Evolutionary conservation across 2,113 vertebrate species (phyloP).

Genomic region (Philantomba maxwellii): DNA sequence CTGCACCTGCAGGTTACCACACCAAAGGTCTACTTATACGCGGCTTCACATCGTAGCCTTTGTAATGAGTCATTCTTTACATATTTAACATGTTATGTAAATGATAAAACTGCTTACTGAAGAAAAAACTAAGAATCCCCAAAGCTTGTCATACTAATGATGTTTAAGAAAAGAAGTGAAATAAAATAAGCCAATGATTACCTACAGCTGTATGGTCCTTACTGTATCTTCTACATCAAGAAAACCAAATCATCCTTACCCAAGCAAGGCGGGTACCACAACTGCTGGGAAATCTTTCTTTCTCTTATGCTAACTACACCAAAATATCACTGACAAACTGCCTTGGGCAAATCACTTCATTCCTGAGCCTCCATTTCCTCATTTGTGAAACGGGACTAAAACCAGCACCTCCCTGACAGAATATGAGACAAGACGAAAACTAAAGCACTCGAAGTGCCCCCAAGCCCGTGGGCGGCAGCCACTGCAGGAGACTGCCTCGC

Average conservation of each 20-base stretch:
- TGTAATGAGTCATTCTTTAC: not conserved
- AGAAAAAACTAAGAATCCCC: not conserved
- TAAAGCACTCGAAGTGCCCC: not conserved
- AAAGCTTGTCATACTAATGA: not conserved
- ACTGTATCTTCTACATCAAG: not conserved
- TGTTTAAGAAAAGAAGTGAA: not conserved
- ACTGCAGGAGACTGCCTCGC: not conserved
- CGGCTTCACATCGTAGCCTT: not conserved
- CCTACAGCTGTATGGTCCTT: not conserved
- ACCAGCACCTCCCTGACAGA: not conserved
- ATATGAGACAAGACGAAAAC: not conserved
- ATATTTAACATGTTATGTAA: not conserved
- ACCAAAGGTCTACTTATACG: not conserved
- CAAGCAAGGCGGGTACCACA: not conserved
- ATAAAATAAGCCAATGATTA: not conserved
- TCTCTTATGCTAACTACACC: not conserved
- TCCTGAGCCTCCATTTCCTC: not conserved
- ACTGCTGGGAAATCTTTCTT: not conserved
- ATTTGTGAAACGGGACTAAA: not conserved
- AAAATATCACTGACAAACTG: not conserved
- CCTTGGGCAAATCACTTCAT: not conserved
- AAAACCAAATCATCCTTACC: not conserved
- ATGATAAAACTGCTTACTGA: constrained; percentile 1
- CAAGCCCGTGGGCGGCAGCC: not conserved
- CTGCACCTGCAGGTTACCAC: not conserved